phyloP scores from a whole-genome alignment of 1,140 invertebrate species.

The Araneus ventricosus region DNA sequence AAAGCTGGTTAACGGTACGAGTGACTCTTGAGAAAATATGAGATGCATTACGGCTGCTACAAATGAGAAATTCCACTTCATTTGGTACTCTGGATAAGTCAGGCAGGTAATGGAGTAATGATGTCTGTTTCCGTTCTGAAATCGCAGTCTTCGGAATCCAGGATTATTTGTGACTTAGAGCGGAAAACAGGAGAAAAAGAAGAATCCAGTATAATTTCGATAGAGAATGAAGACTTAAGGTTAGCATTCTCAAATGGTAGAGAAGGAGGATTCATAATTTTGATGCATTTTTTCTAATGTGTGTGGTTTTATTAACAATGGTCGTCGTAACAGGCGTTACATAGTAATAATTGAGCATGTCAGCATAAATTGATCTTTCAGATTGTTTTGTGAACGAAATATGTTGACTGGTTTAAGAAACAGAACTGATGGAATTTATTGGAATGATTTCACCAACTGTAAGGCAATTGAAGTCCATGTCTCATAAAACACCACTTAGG shows the following conservation, averaged over 20 bases:
- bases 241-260: background rate
- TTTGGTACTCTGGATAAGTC: conserved; percentile 57
- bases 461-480: too few relatives aligned
- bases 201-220: conserved; percentile 22
- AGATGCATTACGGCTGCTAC: conserved; percentile 57
- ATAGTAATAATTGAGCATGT: background rate
- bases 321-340: background rate
- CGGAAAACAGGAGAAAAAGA: conserved; percentile 37
- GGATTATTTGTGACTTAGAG: conserved; percentile 40
- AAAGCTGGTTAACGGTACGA: conserved; percentile 60
- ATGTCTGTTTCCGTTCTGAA: conserved; percentile 23
- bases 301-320: background rate
- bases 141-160: conserved; percentile 1
- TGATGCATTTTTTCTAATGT: background rate
- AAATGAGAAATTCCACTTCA: conserved; percentile 74
- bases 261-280: background rate
- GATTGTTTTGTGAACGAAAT: background rate
- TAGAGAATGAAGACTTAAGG: background rate
- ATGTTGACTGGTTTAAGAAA: too few relatives aligned
- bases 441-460: too few relatives aligned
- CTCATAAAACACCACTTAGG: too few relatives aligned
- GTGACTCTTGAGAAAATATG: conserved; percentile 58
- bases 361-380: background rate
- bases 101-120: conserved; percentile 65
- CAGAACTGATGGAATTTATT: too few relatives aligned